These are phyloP conservation scores for Sciurus vulgaris DNA, from an alignment of 2,797 vertebrate species.

Conservation along the genomic window DNA sequence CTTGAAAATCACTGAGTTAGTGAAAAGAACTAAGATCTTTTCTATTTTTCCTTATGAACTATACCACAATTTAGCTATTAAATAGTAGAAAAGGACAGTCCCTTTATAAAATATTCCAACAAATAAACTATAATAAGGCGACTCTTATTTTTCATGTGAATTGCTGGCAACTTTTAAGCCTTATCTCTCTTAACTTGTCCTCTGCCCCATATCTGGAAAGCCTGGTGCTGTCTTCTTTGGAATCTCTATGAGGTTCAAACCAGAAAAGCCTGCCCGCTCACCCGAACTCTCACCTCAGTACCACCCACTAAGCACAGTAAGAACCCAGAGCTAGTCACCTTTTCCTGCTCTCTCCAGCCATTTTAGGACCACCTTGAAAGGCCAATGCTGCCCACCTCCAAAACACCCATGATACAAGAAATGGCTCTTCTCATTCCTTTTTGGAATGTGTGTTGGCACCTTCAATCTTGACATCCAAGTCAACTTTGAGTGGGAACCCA, in stretches of 20 bases:
- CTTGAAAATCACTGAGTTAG: background rate
- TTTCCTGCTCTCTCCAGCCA: background rate
- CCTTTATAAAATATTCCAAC: conserved; percentile 37
- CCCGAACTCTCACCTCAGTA: background rate
- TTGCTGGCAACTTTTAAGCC: background rate
- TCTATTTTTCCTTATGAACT: background rate
- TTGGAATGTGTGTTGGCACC: background rate
- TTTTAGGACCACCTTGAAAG: background rate
- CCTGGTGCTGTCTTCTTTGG: background rate
- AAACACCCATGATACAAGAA: background rate
- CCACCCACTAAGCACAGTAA: background rate
- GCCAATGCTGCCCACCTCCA: background rate
- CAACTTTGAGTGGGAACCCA: background rate
- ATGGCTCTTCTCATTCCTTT: background rate
- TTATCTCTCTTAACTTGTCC: background rate
- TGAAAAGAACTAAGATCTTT: background rate
- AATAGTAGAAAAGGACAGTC: background rate
- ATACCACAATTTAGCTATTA: background rate
- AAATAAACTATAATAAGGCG: background rate
- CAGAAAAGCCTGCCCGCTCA: background rate
- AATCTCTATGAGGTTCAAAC: background rate
- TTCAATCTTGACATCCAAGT: background rate
- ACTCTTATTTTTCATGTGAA: background rate
- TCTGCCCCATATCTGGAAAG: background rate
- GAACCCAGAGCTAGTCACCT: background rate